Conservation (phyloP, 64 coral and sea anemone genomes). For the Pocillopora verrucosa region DNA sequence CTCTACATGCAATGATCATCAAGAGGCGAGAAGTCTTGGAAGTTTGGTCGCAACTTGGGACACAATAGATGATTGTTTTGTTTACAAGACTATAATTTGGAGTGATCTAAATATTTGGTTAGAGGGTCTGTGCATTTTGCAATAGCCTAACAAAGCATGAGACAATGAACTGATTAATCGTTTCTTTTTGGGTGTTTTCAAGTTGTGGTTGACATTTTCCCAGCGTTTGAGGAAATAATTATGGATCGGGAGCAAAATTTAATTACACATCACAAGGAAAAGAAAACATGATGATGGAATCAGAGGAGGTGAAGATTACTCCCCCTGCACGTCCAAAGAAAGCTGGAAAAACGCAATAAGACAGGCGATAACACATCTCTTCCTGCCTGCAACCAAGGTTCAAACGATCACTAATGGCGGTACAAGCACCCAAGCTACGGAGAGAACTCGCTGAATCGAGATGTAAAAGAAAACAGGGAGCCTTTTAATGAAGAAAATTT, state of each 20-base stretch:
- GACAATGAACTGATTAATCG: not conserved
- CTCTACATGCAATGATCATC: no score
- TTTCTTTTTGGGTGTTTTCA: not conserved
- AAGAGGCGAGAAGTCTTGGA: no score
- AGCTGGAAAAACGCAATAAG: constrained; percentile 11
- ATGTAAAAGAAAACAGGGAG: not conserved
- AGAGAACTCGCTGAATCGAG: not conserved
- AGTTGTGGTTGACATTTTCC: not conserved
- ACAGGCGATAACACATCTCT: not conserved
- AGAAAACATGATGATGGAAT: not conserved
- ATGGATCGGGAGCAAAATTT: not conserved
- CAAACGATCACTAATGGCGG: not conserved
- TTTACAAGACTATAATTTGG: not conserved
- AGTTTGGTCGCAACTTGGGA: not conserved
- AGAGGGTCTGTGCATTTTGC: not conserved
- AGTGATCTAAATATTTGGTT: not conserved
- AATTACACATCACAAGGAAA: not conserved
- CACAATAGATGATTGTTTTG: not conserved
- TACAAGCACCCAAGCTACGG: not conserved
- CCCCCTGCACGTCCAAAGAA: constrained; percentile 33
- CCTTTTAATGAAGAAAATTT: not conserved
- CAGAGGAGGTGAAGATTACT: constrained; percentile 24
- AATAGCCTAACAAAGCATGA: not conserved
- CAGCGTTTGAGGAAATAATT: not conserved
- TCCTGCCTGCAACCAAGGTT: not conserved